Percentiles rank a stretch among this genome's conserved stretches.
phyloP scores from a whole-genome alignment of 2,888 invertebrate genomes.

The Theodoxus fluviatilis region DNA sequence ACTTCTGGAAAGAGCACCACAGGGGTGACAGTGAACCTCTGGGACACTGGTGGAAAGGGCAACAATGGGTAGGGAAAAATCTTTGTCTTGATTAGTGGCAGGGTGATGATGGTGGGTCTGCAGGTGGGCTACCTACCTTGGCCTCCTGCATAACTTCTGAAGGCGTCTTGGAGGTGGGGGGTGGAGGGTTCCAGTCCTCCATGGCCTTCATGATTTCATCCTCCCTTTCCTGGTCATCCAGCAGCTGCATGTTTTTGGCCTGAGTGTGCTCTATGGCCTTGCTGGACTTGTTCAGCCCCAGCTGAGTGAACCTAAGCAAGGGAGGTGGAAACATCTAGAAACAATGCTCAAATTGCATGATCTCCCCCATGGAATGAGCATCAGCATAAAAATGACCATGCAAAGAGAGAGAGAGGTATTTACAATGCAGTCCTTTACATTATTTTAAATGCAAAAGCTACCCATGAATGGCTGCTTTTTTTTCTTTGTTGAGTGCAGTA shows the following conservation, averaged over 20 bases:
- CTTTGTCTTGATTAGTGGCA: too few species aligned
- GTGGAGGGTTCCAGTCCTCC: constrained; percentile 44
- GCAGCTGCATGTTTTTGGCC: constrained; percentile 41
- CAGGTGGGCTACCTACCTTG: too few species aligned
- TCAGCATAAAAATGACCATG: too few species aligned
- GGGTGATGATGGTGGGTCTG: too few species aligned
- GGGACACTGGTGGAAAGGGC: too few species aligned
- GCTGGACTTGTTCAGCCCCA: constrained; percentile 50
- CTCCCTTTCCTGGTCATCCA: constrained; percentile 47
- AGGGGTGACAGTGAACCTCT: too few species aligned
- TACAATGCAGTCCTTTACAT: neutral
- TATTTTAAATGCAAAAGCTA: too few species aligned
- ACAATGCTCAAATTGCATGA: neutral
- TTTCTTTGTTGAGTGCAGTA: too few species aligned
- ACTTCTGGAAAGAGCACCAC: too few species aligned
- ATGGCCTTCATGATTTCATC: constrained; percentile 42
- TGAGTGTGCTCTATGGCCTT: constrained; percentile 50
- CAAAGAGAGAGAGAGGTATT: neutral
- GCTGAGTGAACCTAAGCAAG: constrained; percentile 41
- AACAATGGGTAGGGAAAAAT: too few species aligned
- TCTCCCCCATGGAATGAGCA: too few species aligned
- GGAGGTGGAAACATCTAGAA: neutral
- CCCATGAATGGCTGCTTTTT: too few species aligned
- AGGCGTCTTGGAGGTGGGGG: constrained; percentile 34
- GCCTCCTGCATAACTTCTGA: constrained; percentile 35